phyloP scores from a whole-genome alignment of 2,888 invertebrate species.

The Kuschelorhynchus macadamiae region DNA sequence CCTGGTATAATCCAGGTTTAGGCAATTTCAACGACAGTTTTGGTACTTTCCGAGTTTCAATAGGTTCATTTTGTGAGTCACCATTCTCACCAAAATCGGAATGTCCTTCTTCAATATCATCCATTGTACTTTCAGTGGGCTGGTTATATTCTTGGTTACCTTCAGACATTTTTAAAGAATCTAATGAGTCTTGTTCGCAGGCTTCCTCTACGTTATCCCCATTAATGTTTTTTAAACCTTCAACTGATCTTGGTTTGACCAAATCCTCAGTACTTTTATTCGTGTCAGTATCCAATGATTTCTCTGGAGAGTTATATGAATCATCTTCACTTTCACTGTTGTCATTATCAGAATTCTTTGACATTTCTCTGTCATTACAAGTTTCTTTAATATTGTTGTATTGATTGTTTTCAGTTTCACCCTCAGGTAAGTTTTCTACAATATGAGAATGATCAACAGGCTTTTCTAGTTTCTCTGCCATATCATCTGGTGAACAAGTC shows the following conservation, averaged over 20 bases:
- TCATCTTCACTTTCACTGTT: constrained; percentile 41
- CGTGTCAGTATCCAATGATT: constrained; percentile 21
- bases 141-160: constrained; percentile 10
- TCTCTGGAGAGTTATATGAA: neutral
- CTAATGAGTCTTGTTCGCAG: constrained; percentile 40
- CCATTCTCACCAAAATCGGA: constrained; percentile 34
- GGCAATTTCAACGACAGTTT: constrained; percentile 77
- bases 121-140: constrained; percentile 33
- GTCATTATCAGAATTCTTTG: constrained; percentile 37
- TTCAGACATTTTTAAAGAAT: constrained; percentile 28
- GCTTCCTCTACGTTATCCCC: constrained; percentile 46
- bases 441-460: neutral
- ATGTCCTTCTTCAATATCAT: constrained; percentile 46
- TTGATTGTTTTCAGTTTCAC: constrained; percentile 35
- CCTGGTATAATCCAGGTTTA: constrained; percentile 61
- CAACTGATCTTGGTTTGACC: neutral
- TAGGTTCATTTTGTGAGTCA: constrained; percentile 17
- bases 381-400: constrained; percentile 26
- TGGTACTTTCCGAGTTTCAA: constrained; percentile 71
- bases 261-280: neutral
- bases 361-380: constrained; percentile 19
- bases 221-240: constrained; percentile 25
- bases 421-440: constrained; percentile 32
- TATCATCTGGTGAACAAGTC: constrained; percentile 5
- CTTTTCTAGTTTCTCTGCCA: neutral